These are phyloP conservation scores for Turritopsis dohrnii DNA, from an alignment of 30 jellyfish, hydroid and myxozoan genomes.

Conservation along the genomic window DNA sequence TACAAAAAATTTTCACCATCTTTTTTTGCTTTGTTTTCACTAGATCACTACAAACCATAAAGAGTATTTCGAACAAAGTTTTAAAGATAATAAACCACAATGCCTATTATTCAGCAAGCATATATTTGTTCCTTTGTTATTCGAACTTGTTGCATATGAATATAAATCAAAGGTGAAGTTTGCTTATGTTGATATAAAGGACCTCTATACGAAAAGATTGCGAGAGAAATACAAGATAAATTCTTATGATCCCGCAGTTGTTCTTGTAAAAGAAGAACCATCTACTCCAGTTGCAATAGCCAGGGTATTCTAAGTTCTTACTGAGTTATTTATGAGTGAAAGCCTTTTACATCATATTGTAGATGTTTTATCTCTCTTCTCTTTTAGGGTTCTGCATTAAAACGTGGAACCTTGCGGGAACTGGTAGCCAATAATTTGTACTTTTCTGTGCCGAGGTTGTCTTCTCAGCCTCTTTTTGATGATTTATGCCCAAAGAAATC, in stretches of 20 bases:
- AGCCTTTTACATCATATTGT: too few species aligned
- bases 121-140: conserved; percentile 53
- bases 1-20: too few species aligned
- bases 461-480: conserved; percentile 61
- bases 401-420: conserved; percentile 54
- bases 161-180: conserved; percentile 50
- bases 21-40: background rate
- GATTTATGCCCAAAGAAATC: conserved; percentile 61
- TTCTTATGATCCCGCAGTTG: conserved; percentile 48
- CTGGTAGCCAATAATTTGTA: conserved; percentile 48
- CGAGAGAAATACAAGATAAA: conserved; percentile 51
- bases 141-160: conserved; percentile 52
- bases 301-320: conserved; percentile 34
- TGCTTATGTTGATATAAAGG: conserved; percentile 56
- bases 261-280: conserved; percentile 78
- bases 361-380: background rate
- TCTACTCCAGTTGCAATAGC: conserved; percentile 58
- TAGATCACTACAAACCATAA: conserved; percentile 38
- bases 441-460: conserved; percentile 61
- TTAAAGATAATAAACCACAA: conserved; percentile 74
- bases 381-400: conserved; percentile 58
- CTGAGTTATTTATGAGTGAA: too few species aligned
- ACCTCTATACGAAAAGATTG: conserved; percentile 8
- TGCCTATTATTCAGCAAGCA: conserved; percentile 53
- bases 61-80: conserved; percentile 52